Base-by-base conservation (phyloP, 2,113 vertebrate species). In the Ictalurus furcatus region DNA sequence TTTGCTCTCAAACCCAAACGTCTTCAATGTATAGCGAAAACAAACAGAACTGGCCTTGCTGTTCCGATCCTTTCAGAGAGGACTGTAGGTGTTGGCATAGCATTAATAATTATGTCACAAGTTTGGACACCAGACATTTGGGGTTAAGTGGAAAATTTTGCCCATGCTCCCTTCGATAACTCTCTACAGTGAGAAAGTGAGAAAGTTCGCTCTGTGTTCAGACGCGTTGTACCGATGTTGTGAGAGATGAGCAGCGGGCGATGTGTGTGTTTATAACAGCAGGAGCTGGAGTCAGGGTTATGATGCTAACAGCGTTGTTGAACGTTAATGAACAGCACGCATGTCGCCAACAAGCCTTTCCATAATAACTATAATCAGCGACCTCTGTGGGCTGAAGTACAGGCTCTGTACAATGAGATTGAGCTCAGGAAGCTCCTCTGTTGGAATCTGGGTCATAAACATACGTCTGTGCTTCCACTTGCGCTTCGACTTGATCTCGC, bases 361-460 rank as follows among this genome's bases (percentile, higher is more conserved):
- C 79, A 56, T 90, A 90, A 90, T 90, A 88, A 90, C 87, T 83
- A 78, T 90, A 88, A 88, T 86, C 84, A 86, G 34, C 81, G 19
- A 84, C 86, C 54, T 86, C 58, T 69, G 85, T 85, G 19, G 80
- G 84, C 87, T 90, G 87, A 88, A 88, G 58, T 88, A 48, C 87
- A 78, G 67, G 48, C 84, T 81, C 74, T 86, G 79, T 90, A 85
- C 81, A 88, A 88, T 84, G 59, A 86, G 81, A 86, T 76, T 54
- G 88, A 83, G 90, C 85, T 88, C 58, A 86, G 87, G 84, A 86
- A 74, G 84, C 71, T 84, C 63, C 87, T 34, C 84, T 59, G 89
- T 81, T 37, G 84, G 89, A 90, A 79, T 87, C 85, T 44, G 69
- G 85, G 74, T 85, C 80, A 86, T 86, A 79, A 86, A 80, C 81